Evolutionary conservation across 2,113 vertebrate species (phyloP).

Genomic region (Myrmecophaga tridactyla): DNA sequence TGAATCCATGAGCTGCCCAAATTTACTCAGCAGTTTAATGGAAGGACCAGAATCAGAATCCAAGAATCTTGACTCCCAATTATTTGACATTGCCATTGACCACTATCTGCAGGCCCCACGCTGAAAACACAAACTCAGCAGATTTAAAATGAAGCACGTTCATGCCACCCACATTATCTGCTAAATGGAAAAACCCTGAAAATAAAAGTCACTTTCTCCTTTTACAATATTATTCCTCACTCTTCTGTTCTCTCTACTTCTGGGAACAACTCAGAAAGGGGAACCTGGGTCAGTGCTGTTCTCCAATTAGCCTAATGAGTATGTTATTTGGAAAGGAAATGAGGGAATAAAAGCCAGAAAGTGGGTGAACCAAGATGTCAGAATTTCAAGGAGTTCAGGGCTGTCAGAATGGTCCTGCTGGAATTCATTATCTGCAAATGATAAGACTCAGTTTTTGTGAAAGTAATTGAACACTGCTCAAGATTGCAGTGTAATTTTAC

Average conservation of each 20-base stretch:
- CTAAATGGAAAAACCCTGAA: not conserved
- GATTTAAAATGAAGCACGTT: not conserved
- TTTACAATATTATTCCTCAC: not conserved
- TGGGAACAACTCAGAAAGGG: not conserved
- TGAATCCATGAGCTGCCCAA: not conserved
- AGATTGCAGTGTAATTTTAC: not conserved
- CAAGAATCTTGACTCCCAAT: not conserved
- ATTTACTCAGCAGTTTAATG: not conserved
- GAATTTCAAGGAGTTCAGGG: constrained; percentile 39
- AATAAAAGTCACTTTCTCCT: not conserved
- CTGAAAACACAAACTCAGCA: not conserved
- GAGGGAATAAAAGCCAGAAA: not conserved
- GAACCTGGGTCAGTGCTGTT: not conserved
- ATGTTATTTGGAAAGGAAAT: constrained; percentile 43
- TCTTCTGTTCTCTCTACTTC: not conserved
- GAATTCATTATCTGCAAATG: constrained; percentile 59
- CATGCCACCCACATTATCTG: not conserved
- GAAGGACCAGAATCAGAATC: not conserved
- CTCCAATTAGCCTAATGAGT: not conserved
- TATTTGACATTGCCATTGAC: not conserved
- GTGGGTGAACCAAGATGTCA: constrained; percentile 5
- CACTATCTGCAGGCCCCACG: not conserved
- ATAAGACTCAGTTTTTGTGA: constrained; percentile 31
- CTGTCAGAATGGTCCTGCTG: constrained; percentile 31
- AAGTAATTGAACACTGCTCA: not conserved